Base-by-base conservation (phyloP, 2,888 invertebrate genomes). In the Agapostemon virescens region DNA sequence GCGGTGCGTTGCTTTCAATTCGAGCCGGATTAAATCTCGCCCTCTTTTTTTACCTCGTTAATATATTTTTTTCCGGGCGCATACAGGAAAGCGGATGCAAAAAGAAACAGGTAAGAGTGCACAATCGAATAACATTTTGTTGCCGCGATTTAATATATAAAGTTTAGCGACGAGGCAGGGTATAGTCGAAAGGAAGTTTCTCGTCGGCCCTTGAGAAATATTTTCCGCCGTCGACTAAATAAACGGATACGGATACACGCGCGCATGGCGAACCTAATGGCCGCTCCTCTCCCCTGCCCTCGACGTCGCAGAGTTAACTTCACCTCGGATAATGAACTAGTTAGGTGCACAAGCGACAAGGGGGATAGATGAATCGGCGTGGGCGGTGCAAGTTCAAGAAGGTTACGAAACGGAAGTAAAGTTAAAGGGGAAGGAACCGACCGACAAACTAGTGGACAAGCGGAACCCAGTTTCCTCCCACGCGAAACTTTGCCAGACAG, bases 251-350 rank as follows among this genome's bases (percentile, higher is more conserved):
- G 63, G 49, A n/a, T 49, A 49, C 42, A 72, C 63, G 69, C 63
- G 71, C 55, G 40, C 63, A 63, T 55, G 67, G 30, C 66, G 1
- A 49, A 40, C 61, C 30, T 81, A 81, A 81, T 69, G 69, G 75
- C 55, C 61, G 64, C 26, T 38, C 67, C 55, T 26, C 40, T 30
- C 17, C 58, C 61, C 30, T n/a, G n/a, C 33, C 73, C 58, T 72
- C 77, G 66, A 23, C 81, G 49, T 72, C 74, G 68, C 40, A 55
- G 77, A 83, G 84, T 86, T 85, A 85, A 82, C 84, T 82, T 81
- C 63, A 67, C 72, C 74, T 81, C 76, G 82, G 80, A 76, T 87
- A 87, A 85, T 85, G 86, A 87, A 85, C 87, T 82, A 82, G 85
- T 84, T 83, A 81, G 78, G 74, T 80, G 63, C 74, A 45, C 77